phyloP scores from a whole-genome alignment of 2,888 invertebrate species.

The Drosophila mettleri region DNA sequence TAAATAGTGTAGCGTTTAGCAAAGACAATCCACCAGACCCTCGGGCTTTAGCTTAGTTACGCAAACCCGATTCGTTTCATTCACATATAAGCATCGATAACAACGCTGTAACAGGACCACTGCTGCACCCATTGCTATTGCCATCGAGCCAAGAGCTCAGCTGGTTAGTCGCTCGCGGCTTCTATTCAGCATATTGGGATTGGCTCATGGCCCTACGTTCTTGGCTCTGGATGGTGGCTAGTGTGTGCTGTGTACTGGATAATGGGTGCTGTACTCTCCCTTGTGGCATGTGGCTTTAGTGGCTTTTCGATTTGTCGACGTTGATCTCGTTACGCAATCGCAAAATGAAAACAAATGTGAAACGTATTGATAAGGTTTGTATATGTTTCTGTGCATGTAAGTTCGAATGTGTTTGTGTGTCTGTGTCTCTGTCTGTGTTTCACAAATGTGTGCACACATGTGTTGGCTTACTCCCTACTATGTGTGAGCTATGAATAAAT shows the following conservation, averaged over 20 bases:
- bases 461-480: constrained; percentile 1
- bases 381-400: constrained; percentile 21
- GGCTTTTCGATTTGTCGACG: constrained; percentile 78
- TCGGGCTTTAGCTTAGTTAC: background rate
- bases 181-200: constrained; percentile 6
- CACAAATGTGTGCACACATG: constrained; percentile 14
- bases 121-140: constrained; percentile 21
- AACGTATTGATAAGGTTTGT: constrained; percentile 76
- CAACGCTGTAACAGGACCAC: constrained; percentile 17
- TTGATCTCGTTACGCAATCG: constrained; percentile 79
- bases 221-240: constrained; percentile 7
- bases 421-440: background rate
- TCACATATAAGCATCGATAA: constrained; percentile 68
- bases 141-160: constrained; percentile 33
- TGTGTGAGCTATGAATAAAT: constrained; percentile 38
- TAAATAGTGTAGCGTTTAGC: too few species aligned
- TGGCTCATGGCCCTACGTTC: constrained; percentile 1
- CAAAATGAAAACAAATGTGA: constrained; percentile 79
- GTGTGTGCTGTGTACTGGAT: background rate
- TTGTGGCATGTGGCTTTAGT: constrained; percentile 69
- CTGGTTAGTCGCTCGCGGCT: constrained; percentile 32
- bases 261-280: constrained; percentile 11
- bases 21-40: too few species aligned
- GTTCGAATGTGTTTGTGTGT: constrained; percentile 5
- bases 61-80: constrained; percentile 41